phyloP scores from a whole-genome alignment of 2,888 invertebrate species.

The Spodoptera littoralis region DNA sequence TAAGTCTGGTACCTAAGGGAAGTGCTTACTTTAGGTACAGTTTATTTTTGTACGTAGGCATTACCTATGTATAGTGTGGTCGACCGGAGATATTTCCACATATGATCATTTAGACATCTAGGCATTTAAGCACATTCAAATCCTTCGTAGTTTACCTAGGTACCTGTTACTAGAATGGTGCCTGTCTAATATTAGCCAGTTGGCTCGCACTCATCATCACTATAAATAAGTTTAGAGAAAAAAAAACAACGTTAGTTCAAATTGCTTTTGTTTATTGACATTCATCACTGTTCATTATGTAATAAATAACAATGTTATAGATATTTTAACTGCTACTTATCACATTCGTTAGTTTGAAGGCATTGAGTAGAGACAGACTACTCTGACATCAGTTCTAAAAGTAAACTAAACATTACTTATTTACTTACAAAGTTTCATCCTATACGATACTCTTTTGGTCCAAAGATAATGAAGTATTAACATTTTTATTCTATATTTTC shows the following conservation, averaged over 20 bases:
- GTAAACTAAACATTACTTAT: conserved; percentile 4
- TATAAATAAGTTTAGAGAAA: conserved; percentile 3
- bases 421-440: conserved; percentile 25
- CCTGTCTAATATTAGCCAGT: too few relatives aligned
- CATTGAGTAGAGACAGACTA: conserved; percentile 15
- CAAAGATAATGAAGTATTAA: conserved; percentile 24
- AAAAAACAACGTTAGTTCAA: conserved; percentile 14
- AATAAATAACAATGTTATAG: conserved; percentile 54
- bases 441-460: conserved; percentile 16
- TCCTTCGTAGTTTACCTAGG: too few relatives aligned
- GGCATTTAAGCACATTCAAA: too few relatives aligned
- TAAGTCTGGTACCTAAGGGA: too few relatives aligned
- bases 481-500: conserved; percentile 41
- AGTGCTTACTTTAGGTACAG: too few relatives aligned
- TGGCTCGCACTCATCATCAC: background rate
- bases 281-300: conserved; percentile 40
- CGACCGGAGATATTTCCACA: too few relatives aligned
- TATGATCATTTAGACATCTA: too few relatives aligned
- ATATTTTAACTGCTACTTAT: conserved; percentile 51
- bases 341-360: conserved; percentile 51
- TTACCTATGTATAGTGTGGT: too few relatives aligned
- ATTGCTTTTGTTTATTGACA: conserved; percentile 45
- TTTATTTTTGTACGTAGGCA: too few relatives aligned
- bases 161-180: too few relatives aligned
- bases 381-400: conserved; percentile 15